phyloP scores from a whole-genome alignment of 2,113 vertebrate genomes.

The Puma concolor region DNA sequence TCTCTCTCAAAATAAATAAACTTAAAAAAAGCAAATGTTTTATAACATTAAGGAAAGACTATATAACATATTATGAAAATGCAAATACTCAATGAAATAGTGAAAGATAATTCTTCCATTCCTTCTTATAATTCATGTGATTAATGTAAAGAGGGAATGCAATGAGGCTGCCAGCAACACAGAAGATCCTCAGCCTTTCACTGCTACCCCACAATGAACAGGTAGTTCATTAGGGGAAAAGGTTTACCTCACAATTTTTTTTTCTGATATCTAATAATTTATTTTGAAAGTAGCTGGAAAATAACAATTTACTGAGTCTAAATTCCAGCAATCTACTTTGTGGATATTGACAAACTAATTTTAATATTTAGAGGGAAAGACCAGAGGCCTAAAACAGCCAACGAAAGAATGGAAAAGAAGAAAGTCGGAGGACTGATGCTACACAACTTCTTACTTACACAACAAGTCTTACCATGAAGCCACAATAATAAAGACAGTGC shows the following conservation, averaged over 20 bases:
- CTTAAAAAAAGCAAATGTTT: not conserved
- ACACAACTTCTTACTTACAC: not conserved
- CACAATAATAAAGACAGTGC: not conserved
- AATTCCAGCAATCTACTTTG: not conserved
- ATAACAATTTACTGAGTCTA: not conserved
- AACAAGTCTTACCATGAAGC: not conserved
- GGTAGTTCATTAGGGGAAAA: not conserved
- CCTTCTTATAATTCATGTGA: not conserved
- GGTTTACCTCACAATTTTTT: not conserved
- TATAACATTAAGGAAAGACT: not conserved
- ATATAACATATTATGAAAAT: not conserved
- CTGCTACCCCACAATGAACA: not conserved
- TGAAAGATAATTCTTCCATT: not conserved
- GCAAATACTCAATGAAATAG: not conserved
- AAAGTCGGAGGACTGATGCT: not conserved
- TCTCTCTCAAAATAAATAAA: too few relatives aligned
- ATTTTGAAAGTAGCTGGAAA: not conserved
- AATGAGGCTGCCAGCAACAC: not conserved
- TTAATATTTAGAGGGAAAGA: not conserved
- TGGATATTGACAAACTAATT: not conserved
- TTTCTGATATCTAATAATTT: not conserved
- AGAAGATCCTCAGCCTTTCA: not conserved
- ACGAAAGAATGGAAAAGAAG: not conserved
- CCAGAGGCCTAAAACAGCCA: not conserved
- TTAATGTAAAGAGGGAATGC: not conserved